Conservation (phyloP, 23 tunicate genomes). For the Botrylloides violaceus region DNA sequence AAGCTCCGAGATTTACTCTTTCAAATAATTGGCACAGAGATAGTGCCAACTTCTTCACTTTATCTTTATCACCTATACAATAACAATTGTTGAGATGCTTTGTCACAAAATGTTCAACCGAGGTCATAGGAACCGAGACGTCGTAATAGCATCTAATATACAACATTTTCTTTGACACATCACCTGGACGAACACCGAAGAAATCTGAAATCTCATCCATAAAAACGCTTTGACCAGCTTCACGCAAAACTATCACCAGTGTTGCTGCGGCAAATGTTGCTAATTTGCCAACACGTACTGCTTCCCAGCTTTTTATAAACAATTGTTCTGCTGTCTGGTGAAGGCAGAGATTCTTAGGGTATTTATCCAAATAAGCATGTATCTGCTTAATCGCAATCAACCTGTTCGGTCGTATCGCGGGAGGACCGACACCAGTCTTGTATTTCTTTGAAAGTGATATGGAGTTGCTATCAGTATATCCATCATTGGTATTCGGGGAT, state of each 20-base stretch:
- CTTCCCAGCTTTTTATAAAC: not conserved
- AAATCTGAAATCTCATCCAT: not conserved
- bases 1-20: not conserved
- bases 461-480: not conserved
- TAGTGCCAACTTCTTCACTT: not conserved
- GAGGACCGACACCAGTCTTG: not conserved
- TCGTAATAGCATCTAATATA: not conserved
- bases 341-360: not conserved
- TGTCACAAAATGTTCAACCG: not conserved
- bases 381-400: not conserved
- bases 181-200: not conserved
- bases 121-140: not conserved
- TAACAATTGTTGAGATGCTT: not conserved
- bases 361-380: not conserved
- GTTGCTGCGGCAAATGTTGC: not conserved
- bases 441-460: not conserved
- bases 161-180: not conserved
- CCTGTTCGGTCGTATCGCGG: not conserved
- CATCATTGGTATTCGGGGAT: not conserved
- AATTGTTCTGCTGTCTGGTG: not conserved
- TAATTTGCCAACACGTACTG: not conserved
- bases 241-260: not conserved
- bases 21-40: not conserved
- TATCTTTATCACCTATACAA: not conserved
- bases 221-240: not conserved